A percentile compares a stretch with the other conserved stretches of the same genome.
These are phyloP conservation scores for Drosophila paranaensis DNA, from an alignment of 2,888 invertebrate species.

Conservation along the genomic window DNA sequence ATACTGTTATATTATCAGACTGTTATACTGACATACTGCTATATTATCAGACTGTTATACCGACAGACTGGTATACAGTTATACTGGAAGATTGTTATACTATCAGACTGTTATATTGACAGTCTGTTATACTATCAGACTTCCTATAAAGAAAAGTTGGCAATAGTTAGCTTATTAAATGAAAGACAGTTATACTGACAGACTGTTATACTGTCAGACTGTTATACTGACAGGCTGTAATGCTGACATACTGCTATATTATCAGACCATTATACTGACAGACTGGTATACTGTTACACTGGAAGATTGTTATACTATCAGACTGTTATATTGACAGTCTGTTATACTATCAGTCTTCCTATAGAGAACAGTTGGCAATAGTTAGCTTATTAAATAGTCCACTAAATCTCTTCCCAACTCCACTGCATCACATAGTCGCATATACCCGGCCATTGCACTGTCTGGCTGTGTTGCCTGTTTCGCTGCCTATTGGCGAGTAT, in stretches of 20 bases:
- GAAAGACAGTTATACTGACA: neutral
- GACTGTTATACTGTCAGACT: too few species aligned
- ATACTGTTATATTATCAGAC: neutral
- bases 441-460: neutral
- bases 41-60: neutral
- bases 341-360: neutral
- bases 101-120: neutral
- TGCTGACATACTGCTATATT: too few species aligned
- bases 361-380: neutral
- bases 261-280: neutral
- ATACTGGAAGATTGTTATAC: too few species aligned
- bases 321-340: neutral
- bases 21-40: neutral
- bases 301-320: too few species aligned
- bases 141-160: too few species aligned
- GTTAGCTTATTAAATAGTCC: neutral
- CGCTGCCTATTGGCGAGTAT: slow-evolving; percentile 41
- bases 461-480: slow-evolving; percentile 10
- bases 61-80: neutral
- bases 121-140: neutral
- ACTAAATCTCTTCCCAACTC: neutral
- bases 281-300: neutral
- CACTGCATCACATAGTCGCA: slow-evolving; percentile 43
- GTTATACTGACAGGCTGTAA: neutral
- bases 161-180: too few species aligned